phyloP scores from a whole-genome alignment of 1,140 invertebrate genomes.

The Danaus plexippus region DNA sequence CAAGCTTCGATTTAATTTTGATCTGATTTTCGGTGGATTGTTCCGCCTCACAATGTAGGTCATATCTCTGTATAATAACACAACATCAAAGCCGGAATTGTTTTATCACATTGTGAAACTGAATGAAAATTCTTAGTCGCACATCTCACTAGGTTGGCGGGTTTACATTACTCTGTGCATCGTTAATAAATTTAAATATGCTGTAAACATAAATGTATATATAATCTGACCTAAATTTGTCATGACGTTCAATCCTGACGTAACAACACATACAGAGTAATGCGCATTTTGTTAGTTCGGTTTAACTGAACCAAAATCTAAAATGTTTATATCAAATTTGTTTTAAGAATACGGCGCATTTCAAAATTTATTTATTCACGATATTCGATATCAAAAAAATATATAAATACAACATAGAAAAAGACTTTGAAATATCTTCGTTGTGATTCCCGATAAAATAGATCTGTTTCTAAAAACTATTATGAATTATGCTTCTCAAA shows the following conservation, averaged over 20 bases:
- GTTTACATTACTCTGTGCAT: conserved; percentile 31
- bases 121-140: conserved; percentile 21
- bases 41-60: conserved; percentile 9
- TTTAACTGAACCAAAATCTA: conserved; percentile 32
- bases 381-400: too few relatives aligned
- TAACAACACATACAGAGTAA: conserved; percentile 33
- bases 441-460: too few relatives aligned
- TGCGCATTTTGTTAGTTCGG: conserved; percentile 26
- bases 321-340: not conserved
- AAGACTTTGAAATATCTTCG: too few relatives aligned
- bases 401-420: too few relatives aligned
- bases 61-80: conserved; percentile 5
- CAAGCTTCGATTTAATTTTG: too few relatives aligned
- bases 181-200: conserved; percentile 47
- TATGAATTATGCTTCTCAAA: too few relatives aligned
- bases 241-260: conserved; percentile 52
- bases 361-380: too few relatives aligned
- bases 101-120: conserved; percentile 14
- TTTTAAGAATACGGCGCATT: too few relatives aligned
- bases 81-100: conserved; percentile 9
- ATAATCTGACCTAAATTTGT: conserved; percentile 54
- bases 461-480: too few relatives aligned
- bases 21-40: conserved; percentile 1
- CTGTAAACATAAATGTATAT: conserved; percentile 52
- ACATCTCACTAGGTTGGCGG: conserved; percentile 12